These are phyloP conservation scores for Trimorus sp. DNA, from an alignment of 2,888 invertebrate genomes.

Conservation along the genomic window DNA sequence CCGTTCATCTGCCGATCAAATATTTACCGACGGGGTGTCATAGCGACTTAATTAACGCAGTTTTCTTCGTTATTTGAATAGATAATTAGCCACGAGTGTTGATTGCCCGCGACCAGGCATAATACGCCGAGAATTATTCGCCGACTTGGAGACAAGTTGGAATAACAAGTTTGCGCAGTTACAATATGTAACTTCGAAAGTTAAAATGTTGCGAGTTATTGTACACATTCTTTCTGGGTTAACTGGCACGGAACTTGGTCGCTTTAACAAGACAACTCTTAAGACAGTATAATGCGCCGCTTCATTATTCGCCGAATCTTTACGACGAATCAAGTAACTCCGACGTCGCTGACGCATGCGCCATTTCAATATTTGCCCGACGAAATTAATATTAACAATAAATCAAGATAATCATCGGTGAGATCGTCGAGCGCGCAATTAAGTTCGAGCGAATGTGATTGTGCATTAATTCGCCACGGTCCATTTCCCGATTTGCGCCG, in stretches of 20 bases:
- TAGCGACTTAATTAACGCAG: slow-evolving; percentile 15
- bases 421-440: neutral
- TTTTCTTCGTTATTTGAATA: slow-evolving; percentile 25
- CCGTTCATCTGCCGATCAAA: slow-evolving; percentile 4
- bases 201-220: slow-evolving; percentile 41
- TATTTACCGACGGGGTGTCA: slow-evolving; percentile 2
- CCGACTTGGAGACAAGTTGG: slow-evolving; percentile 38
- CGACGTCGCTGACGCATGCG: no score
- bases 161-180: slow-evolving; percentile 44
- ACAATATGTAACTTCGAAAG: slow-evolving; percentile 49
- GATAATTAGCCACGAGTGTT: slow-evolving; percentile 40
- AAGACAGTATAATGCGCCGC: slow-evolving; percentile 33
- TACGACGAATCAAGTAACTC: slow-evolving; percentile 29
- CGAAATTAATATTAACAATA: neutral
- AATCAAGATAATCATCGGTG: neutral
- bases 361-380: no score
- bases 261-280: slow-evolving; percentile 30
- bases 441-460: neutral
- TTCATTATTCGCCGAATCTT: slow-evolving; percentile 43
- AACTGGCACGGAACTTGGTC: slow-evolving; percentile 36
- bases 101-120: slow-evolving; percentile 29
- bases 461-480: neutral
- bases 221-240: slow-evolving; percentile 31
- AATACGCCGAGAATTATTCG: slow-evolving; percentile 32
- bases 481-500: neutral